Conservation (phyloP, 2,888 invertebrate genomes). For the Eristalis arbustorum region DNA sequence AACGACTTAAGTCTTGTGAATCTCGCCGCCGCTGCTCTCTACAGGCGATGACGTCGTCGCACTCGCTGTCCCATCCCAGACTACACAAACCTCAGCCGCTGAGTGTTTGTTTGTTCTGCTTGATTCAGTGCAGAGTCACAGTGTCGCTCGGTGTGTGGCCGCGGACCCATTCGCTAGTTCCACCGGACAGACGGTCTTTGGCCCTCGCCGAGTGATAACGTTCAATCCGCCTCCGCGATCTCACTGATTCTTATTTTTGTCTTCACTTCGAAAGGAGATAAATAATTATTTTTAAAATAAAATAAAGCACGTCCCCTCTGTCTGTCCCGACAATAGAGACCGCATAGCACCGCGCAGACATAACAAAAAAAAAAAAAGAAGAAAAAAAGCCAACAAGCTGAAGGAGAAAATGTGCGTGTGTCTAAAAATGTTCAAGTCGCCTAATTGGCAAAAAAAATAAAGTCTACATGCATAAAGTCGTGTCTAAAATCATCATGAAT, state of each 20-base stretch:
- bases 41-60: constrained; percentile 1
- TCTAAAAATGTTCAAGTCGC: constrained; percentile 23
- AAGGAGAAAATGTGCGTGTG: constrained; percentile 40
- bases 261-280: too few species aligned
- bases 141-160: constrained; percentile 22
- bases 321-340: constrained; percentile 29
- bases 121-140: constrained; percentile 36
- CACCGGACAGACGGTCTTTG: constrained; percentile 30
- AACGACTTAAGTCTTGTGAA: neutral
- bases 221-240: constrained; percentile 11
- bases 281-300: neutral
- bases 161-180: constrained; percentile 47
- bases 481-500: constrained; percentile 23
- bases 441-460: constrained; percentile 25
- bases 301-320: constrained; percentile 31
- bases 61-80: neutral
- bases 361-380: too few species aligned
- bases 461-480: constrained; percentile 12
- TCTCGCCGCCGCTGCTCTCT: constrained; percentile 6
- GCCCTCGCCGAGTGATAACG: constrained; percentile 44
- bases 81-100: constrained; percentile 26
- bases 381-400: neutral
- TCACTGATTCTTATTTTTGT: neutral
- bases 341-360: constrained; percentile 26
- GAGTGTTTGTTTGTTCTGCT: constrained; percentile 40